Conservation (phyloP, 2,113 vertebrate genomes). For the Equus quagga region DNA sequence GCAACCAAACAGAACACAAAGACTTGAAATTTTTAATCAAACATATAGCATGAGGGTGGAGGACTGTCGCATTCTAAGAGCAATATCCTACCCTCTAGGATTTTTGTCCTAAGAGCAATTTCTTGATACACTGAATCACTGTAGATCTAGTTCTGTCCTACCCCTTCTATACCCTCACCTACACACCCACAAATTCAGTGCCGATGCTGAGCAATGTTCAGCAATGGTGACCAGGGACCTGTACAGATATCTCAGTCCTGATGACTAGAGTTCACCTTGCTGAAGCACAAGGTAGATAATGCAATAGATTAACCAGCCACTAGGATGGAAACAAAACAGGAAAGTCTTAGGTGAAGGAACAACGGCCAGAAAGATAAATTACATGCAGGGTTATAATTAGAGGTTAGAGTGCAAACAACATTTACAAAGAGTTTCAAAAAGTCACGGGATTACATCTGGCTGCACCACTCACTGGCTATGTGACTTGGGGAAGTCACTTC, state of each 20-base stretch:
- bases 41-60: not conserved
- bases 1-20: constrained; percentile 13
- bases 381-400: not conserved
- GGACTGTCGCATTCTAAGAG: not conserved
- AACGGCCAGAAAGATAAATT: not conserved
- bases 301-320: not conserved
- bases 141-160: not conserved
- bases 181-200: not conserved
- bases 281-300: not conserved
- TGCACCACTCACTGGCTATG: not conserved
- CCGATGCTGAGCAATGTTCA: not conserved
- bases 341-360: not conserved
- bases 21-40: not conserved
- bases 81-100: not conserved
- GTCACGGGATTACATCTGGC: not conserved
- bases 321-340: constrained; percentile 1
- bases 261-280: not conserved
- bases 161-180: not conserved
- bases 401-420: not conserved
- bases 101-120: not conserved
- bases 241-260: not conserved
- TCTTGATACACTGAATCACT: not conserved
- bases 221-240: not conserved
- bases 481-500: not conserved
- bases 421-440: not conserved